phyloP scores from a whole-genome alignment of 2,797 vertebrate species.

The Psittacula echo region DNA sequence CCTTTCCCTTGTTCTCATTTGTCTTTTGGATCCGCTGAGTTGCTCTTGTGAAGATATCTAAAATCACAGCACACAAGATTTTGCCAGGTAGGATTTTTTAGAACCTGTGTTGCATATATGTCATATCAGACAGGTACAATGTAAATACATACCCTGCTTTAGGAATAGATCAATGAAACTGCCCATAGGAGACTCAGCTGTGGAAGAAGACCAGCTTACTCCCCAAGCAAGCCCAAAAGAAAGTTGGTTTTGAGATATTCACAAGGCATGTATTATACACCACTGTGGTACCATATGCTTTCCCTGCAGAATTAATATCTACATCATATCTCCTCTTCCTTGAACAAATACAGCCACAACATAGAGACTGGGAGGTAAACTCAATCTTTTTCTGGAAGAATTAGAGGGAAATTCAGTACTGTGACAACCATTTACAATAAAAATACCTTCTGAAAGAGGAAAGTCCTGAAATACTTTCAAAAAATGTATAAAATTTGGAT shows the following conservation, averaged over 20 bases:
- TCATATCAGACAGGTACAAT: neutral
- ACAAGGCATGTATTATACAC: neutral
- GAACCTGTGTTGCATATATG: neutral
- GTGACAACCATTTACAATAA: neutral
- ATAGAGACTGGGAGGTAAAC: neutral
- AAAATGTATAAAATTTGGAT: neutral
- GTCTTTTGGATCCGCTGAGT: neutral
- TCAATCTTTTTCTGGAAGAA: neutral
- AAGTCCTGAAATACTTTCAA: neutral
- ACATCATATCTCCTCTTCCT: neutral
- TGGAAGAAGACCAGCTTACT: neutral
- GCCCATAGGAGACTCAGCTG: neutral
- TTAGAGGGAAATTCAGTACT: neutral
- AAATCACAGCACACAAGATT: neutral
- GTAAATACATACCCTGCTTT: neutral
- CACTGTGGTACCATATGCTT: neutral
- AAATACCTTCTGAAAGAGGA: neutral
- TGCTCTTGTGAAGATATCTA: neutral
- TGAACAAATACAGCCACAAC: neutral
- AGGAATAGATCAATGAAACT: neutral
- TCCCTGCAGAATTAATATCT: neutral
- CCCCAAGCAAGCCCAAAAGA: neutral
- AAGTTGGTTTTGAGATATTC: neutral
- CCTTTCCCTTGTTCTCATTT: conserved; percentile 57
- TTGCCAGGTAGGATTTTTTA: neutral